Evolutionary conservation across 1,140 invertebrate genomes (phyloP), one percentile per base, ranked within the genome.

Genomic region (Sipha flava): DNA sequence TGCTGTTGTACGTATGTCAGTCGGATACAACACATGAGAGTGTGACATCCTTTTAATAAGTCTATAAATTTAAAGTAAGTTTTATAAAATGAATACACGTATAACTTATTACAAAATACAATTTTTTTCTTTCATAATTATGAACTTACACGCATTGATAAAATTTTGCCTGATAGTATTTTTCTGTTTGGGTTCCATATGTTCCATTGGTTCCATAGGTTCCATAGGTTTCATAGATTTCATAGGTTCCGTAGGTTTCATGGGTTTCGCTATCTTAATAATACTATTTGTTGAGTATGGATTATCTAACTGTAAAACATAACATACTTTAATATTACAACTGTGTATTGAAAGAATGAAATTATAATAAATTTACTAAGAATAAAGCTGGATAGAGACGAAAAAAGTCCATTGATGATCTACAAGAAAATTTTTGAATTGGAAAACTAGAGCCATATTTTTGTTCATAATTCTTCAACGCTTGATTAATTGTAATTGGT

Each of bases 381-480:
- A 77, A 77, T 10, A 7, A 3, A 18, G 54, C 34, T 26, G 73
- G 34, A 12, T 57, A 18, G 7, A 77, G 16, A 2, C 73, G 52
- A 57, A 77, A 77, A 59, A 43, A 77, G 23, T 77, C 73, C 73
- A 77, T 77, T 1, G 1, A 34, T 26, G 73, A 29, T 77, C 52
- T 43, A 40, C 73, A 77, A 2, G 21, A 40, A 40, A 77, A 26
- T 10, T 26, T 37, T 59, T 59, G 31, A 29, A 40, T 26, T 40
- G 73, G 73, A 77, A 77, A 77, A 2, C 5, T 10, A n/a, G 18
- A 77, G 10, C 52, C 52, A n/a, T 59, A 5, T 26, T n/a, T 2
- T 0, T 43, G 2, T 40, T 40, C 0, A 77, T 59, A 77, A 10
- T 9, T 77, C 1, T 9, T 1, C 16, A 77, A 43, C 1, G 59